Base-by-base conservation (phyloP, 2,888 invertebrate species). In the Eupithecia vulgata region DNA sequence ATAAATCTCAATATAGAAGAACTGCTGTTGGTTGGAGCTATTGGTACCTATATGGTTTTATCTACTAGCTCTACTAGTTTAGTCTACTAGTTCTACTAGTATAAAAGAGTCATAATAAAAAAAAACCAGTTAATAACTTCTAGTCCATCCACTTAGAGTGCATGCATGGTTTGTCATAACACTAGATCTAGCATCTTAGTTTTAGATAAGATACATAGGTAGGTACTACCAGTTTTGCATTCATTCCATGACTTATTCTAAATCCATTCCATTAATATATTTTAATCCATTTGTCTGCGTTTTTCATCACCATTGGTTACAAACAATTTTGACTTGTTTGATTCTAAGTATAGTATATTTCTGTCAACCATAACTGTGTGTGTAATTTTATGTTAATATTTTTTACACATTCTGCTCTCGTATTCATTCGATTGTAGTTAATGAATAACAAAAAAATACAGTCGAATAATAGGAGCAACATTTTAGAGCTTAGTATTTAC, bases 191-290 rank as follows among this genome's bases (percentile, higher is more conserved):
- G 57, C 12, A 5, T 25, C 25, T 57, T 25, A 25, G 4, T 25
- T 57, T 30, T 30, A 30, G 30, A 30, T 30, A 30, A 30, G 4
- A 30, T 30, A n/a, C n/a, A n/a, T n/a, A n/a, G n/a, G 21, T n/a
- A 52, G n/a, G 21, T 57, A 57, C 57, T 57, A 57, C 57, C 57
- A 57, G 57, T 57, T 57, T 57, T 57, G 57, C 5, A 57, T 57
- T 52, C 25, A 57, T 57, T 57, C 57, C 57, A 57, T 57, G 5
- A 13, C 13, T 57, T 25, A 57, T 57, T 48, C 8, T 52, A 21
- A 52, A 52, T 10, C 48, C n/a, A 30, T 30, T 30, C 30, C 30
- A 30, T 30, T 30, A 30, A 30, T 30, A 30, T 30, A 4, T 3
- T 30, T 3, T 30, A 30, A 30, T 30, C 30, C 40, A 40, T 12